A percentile compares a stretch with the other conserved stretches of the same genome.
Conservation (phyloP, 2,888 invertebrate species). For the Epistrophe eligans region DNA sequence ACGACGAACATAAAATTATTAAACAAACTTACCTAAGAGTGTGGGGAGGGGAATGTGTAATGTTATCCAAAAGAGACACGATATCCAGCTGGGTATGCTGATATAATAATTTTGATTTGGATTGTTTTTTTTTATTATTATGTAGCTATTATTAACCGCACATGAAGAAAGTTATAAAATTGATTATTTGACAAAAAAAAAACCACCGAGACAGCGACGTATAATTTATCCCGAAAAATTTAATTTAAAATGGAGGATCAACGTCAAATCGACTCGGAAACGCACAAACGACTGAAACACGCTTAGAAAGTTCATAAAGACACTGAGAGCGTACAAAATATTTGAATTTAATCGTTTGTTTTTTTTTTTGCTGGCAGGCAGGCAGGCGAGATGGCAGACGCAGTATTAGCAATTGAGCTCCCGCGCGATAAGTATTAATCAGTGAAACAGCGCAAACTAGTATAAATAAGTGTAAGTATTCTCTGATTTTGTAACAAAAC, state of each 20-base stretch:
- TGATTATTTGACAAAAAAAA: constrained; percentile 13
- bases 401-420: constrained; percentile 39
- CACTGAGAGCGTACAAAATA: constrained; percentile 44
- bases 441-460: constrained; percentile 67
- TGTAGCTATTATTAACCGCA: constrained; percentile 44
- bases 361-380: constrained; percentile 41
- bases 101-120: constrained; percentile 6
- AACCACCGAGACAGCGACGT: constrained; percentile 5
- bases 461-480: constrained; percentile 47
- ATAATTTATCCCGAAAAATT: constrained; percentile 48
- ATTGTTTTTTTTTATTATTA: not conserved
- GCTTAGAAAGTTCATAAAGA: constrained; percentile 70
- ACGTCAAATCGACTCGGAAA: constrained; percentile 78
- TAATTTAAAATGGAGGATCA: constrained; percentile 44
- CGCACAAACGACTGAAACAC: constrained; percentile 78
- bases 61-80: constrained; percentile 62
- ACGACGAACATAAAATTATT: not conserved
- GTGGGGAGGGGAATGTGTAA: constrained; percentile 7
- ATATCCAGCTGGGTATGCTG: constrained; percentile 51
- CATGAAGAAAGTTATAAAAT: constrained; percentile 46
- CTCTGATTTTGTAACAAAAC: constrained; percentile 35
- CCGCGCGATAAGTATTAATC: constrained; percentile 73
- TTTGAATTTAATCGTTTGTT: constrained; percentile 29
- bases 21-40: constrained; percentile 40
- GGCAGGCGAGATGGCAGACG: constrained; percentile 6